Percentiles rank a stretch among this genome's conserved stretches.
These are phyloP conservation scores for Magallana angulata DNA, from an alignment of 1,140 invertebrate genomes.

Conservation along the genomic window DNA sequence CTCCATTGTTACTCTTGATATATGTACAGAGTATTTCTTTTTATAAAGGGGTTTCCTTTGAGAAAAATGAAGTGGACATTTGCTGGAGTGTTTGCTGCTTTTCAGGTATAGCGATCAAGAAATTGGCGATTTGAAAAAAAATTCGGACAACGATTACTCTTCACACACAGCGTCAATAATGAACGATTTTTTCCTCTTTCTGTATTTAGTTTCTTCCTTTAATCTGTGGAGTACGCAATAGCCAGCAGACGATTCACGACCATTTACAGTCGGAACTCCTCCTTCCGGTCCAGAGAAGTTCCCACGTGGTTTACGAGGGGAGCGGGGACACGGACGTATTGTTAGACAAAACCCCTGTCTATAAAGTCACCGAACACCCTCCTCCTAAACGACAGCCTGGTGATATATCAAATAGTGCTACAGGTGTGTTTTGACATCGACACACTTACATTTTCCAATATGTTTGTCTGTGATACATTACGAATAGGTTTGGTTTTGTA, in stretches of 20 bases:
- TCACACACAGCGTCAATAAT: background rate
- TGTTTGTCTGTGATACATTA: too few species aligned
- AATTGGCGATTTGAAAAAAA: too few species aligned
- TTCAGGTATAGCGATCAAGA: background rate
- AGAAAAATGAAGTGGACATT: constrained; percentile 3
- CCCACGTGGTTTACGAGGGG: background rate
- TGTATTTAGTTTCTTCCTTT: background rate
- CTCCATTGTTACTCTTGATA: too few species aligned
- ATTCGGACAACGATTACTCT: too few species aligned
- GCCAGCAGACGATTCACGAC: constrained; percentile 15
- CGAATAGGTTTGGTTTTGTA: too few species aligned
- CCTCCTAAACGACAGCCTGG: background rate
- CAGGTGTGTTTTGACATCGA: background rate
- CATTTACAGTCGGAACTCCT: constrained; percentile 16
- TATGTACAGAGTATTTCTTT: background rate
- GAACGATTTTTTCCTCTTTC: background rate
- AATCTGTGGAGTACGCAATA: constrained; percentile 10
- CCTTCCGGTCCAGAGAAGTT: background rate
- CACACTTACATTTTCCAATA: too few species aligned
- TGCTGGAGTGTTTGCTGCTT: background rate
- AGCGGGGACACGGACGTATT: background rate
- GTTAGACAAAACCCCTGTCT: background rate
- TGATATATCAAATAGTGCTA: background rate
- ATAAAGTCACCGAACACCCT: background rate
- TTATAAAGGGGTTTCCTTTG: background rate